Evolutionary conservation across 2,113 vertebrate genomes (phyloP).

Genomic region (Canis aureus): DNA sequence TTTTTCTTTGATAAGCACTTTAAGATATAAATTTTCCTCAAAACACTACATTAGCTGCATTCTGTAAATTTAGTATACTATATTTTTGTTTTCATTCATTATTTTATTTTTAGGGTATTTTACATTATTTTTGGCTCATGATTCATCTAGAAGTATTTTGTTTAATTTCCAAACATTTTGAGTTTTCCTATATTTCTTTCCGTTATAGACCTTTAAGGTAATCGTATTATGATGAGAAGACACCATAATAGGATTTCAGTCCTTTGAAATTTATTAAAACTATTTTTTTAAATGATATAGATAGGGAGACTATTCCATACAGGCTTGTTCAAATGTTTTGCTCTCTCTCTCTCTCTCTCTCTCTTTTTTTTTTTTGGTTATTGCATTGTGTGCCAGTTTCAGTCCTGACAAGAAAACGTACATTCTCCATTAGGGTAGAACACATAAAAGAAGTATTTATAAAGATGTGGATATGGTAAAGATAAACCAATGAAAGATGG

Average conservation of each 20-base stretch:
- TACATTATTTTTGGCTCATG: background rate
- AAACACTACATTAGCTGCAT: background rate
- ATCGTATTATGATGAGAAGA: background rate
- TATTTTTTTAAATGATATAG: background rate
- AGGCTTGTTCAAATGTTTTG: background rate
- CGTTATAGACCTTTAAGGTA: background rate
- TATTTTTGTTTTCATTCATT: conserved; percentile 24
- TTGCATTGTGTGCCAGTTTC: background rate
- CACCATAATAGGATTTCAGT: background rate
- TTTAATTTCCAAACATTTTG: conserved; percentile 4
- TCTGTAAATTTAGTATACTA: background rate
- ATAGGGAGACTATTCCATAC: background rate
- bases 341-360: background rate
- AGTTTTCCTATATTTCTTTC: background rate
- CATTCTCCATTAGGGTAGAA: background rate
- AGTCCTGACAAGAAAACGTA: background rate
- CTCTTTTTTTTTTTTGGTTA: background rate
- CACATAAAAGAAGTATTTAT: background rate
- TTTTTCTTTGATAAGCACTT: background rate
- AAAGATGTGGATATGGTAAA: conserved; percentile 8
- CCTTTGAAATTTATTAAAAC: background rate
- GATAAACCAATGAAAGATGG: background rate
- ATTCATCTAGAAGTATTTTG: background rate
- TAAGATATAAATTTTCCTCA: background rate
- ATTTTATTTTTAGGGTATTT: background rate